Base-by-base conservation (phyloP, 2,888 invertebrate genomes). In the Lasioglossum malachurum region DNA sequence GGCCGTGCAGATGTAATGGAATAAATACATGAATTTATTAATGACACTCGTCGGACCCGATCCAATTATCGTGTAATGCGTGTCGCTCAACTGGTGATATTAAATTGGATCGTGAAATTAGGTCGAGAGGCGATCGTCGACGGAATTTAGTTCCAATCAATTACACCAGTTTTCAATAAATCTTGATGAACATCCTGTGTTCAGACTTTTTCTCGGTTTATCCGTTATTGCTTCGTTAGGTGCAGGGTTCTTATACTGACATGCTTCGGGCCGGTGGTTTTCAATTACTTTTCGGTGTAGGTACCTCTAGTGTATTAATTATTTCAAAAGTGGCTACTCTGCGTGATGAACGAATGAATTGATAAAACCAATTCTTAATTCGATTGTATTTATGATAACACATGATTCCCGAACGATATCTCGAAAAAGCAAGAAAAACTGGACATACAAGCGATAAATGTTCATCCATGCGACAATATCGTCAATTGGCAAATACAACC, bases 401-500 rank as follows among this genome's bases (percentile, higher is more conserved):
- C 10, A n/a, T 10, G 44, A 16, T 38, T n/a, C 35, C 69, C 19
- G 72, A 77, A 83, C 49, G 27, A 16, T 73, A 76, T 31, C 27
- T 57, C 46, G n/a, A 74, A 73, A 27, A 81, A 73, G 72, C 53
- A 23, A 38, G 73, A 23, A 31, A 49, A 84, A 35, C 49, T 35
- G 57, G 14, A 19, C 38, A 16, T 38, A 14, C 35, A 44, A 41
- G 74, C 69, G 71, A 77, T 77, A 74, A 46, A 67, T 73, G 67
- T 23, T 67, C 46, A 19, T 53, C 10, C 35, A 7, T 35, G 60
- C 75, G 27, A 14, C 67, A 60, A 77, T 78, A 82, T 78, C 75
- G 69, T 49, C 78, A 44, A 81, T 71, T 75, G 83, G 75, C 77
- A 75, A 84, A 83, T 60, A 64, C 35, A 64, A 49, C 41, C 31